Evolutionary conservation across 2,888 invertebrate species (phyloP).

Genomic region (Apoderus coryli): DNA sequence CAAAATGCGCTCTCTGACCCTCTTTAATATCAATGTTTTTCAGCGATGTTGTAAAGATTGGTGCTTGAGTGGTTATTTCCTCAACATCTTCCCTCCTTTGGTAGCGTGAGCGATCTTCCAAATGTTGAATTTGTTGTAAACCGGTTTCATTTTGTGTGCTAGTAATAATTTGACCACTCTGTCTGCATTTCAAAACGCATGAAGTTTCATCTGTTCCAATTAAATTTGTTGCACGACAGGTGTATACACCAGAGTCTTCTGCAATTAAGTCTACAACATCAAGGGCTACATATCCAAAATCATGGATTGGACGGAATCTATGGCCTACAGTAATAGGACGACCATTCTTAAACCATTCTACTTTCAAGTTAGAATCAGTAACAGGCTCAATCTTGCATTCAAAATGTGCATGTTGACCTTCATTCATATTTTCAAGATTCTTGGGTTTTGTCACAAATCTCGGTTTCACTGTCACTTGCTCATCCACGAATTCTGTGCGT

Average conservation of each 20-base stretch:
- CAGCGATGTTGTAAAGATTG: slow-evolving; percentile 83
- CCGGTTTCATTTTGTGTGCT: slow-evolving; percentile 79
- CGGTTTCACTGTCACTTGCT: slow-evolving; percentile 69
- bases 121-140: slow-evolving; percentile 73
- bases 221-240: slow-evolving; percentile 82
- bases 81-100: slow-evolving; percentile 61
- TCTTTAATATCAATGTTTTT: slow-evolving; percentile 88
- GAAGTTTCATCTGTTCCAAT: slow-evolving; percentile 79
- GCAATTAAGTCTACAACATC: slow-evolving; percentile 93
- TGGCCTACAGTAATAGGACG: slow-evolving; percentile 88
- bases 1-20: slow-evolving; percentile 89
- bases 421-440: slow-evolving; percentile 68
- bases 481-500: slow-evolving; percentile 66
- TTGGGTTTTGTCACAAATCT: slow-evolving; percentile 79
- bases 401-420: slow-evolving; percentile 90
- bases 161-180: slow-evolving; percentile 68
- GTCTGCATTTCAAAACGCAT: slow-evolving; percentile 56
- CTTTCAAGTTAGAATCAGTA: slow-evolving; percentile 89
- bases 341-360: slow-evolving; percentile 95
- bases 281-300: slow-evolving; percentile 95
- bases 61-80: slow-evolving; percentile 78
- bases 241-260: slow-evolving; percentile 90
- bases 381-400: slow-evolving; percentile 96
- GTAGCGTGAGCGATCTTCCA: slow-evolving; percentile 73
- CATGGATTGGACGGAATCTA: slow-evolving; percentile 90